Conservation (phyloP, 2,113 vertebrate genomes). For the Scophthalmus maximus region DNA sequence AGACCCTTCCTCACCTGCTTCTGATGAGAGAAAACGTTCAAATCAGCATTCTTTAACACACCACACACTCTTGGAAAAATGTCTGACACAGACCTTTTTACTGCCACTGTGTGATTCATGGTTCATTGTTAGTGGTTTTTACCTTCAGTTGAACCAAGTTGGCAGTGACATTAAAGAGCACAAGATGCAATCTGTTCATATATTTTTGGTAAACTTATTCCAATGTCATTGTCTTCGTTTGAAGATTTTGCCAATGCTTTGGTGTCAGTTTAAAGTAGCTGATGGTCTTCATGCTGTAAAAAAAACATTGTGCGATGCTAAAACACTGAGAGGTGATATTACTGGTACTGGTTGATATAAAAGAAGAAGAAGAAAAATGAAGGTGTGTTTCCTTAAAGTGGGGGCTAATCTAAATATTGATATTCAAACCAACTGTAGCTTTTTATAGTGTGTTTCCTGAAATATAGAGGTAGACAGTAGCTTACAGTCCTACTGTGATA, state of each 20-base stretch:
- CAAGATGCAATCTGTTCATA: constrained; percentile 2
- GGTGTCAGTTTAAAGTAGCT: no score
- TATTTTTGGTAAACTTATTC: background rate
- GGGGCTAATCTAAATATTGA: background rate
- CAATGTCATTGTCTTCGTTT: background rate
- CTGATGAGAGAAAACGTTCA: constrained; percentile 16
- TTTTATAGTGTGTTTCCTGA: background rate
- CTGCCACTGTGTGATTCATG: constrained; percentile 10
- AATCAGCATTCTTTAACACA: constrained; percentile 37
- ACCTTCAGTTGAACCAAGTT: constrained; percentile 1
- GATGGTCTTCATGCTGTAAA: no score
- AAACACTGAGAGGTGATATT: no score
- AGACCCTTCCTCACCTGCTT: constrained; percentile 38
- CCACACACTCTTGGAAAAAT: constrained; percentile 4
- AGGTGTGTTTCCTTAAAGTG: no score
- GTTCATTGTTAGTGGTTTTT: background rate
- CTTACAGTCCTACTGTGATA: constrained; percentile 6
- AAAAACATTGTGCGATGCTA: no score
- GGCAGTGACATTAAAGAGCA: background rate
- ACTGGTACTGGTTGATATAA: no score
- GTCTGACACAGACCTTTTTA: constrained; percentile 17
- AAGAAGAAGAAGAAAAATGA: no score
- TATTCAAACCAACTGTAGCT: background rate
- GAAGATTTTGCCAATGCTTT: background rate
- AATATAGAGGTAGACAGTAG: background rate